Evolutionary conservation across 2,888 invertebrate genomes (phyloP).

Genomic region (Drosophila mercatorum): DNA sequence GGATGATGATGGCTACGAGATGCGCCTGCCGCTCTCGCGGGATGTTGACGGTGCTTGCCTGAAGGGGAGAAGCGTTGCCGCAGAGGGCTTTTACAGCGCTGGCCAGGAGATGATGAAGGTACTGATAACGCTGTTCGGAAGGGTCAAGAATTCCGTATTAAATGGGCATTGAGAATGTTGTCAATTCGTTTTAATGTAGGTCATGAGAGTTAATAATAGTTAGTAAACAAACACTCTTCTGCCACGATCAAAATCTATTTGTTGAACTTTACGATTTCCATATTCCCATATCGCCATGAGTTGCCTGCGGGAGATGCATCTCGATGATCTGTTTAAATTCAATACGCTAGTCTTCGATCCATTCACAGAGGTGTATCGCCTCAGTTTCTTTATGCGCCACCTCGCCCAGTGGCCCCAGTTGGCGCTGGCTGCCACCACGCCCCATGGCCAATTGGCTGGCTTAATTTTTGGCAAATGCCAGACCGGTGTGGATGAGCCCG

Average conservation of each 20-base stretch:
- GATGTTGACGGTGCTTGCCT: slow-evolving; percentile 33
- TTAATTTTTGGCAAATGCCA: slow-evolving; percentile 61
- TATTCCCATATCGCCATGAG: slow-evolving; percentile 37
- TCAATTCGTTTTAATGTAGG: neutral
- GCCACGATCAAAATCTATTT: slow-evolving; percentile 34
- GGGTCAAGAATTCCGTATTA: slow-evolving; percentile 4
- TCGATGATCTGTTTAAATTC: slow-evolving; percentile 67
- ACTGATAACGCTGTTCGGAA: neutral
- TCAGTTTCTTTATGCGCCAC: slow-evolving; percentile 56
- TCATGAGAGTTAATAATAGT: slow-evolving; percentile 5
- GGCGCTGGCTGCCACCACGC: slow-evolving; percentile 41
- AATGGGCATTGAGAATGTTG: slow-evolving; percentile 3
- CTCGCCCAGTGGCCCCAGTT: slow-evolving; percentile 55
- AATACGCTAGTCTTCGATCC: slow-evolving; percentile 60
- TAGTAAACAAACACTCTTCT: neutral
- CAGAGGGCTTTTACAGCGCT: neutral
- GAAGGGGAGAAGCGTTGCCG: neutral
- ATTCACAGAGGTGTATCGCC: slow-evolving; percentile 55
- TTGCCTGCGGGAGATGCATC: slow-evolving; percentile 44
- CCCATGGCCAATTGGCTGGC: slow-evolving; percentile 38
- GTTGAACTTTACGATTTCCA: neutral
- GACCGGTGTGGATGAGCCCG: neutral
- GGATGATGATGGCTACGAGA: slow-evolving; percentile 54
- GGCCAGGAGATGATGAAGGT: slow-evolving; percentile 10
- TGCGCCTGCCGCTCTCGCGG: slow-evolving; percentile 45